Conservation (phyloP, 2,888 invertebrate genomes). For the Oithona nana region DNA sequence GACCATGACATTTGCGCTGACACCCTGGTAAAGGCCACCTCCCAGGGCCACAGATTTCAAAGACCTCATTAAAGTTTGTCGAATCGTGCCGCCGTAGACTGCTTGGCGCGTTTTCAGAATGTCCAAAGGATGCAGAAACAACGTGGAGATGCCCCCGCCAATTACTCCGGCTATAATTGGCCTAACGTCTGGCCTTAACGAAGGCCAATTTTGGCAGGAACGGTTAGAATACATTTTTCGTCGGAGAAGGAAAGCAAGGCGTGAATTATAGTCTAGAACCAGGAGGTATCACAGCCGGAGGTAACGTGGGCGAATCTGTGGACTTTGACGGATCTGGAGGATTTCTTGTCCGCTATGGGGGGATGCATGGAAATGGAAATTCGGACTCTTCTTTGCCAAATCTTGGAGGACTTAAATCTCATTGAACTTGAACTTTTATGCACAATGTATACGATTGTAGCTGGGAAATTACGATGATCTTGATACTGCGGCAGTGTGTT, state of each 20-base stretch:
- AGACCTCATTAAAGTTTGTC: neutral
- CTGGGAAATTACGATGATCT: no score
- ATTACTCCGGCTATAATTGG: neutral
- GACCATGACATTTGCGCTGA: neutral
- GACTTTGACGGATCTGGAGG: neutral
- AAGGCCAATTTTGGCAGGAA: no score
- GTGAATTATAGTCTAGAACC: neutral
- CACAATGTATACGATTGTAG: no score
- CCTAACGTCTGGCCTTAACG: no score
- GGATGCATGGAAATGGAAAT: neutral
- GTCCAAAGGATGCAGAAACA: conserved; percentile 1
- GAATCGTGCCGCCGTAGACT: neutral
- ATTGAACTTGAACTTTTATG: no score
- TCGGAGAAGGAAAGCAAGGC: no score
- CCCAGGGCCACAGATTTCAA: neutral
- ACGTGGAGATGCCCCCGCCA: neutral
- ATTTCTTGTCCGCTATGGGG: neutral
- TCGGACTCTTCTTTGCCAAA: no score
- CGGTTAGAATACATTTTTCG: no score
- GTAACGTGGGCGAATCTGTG: conserved; percentile 2
- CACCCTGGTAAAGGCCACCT: neutral
- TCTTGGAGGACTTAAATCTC: no score
- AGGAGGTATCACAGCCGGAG: conserved; percentile 3
- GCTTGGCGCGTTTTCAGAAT: neutral
- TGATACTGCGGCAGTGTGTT: no score